These are phyloP conservation scores for Bovichtus diacanthus DNA, from an alignment of 2,797 vertebrate genomes.

Conservation along the genomic window DNA sequence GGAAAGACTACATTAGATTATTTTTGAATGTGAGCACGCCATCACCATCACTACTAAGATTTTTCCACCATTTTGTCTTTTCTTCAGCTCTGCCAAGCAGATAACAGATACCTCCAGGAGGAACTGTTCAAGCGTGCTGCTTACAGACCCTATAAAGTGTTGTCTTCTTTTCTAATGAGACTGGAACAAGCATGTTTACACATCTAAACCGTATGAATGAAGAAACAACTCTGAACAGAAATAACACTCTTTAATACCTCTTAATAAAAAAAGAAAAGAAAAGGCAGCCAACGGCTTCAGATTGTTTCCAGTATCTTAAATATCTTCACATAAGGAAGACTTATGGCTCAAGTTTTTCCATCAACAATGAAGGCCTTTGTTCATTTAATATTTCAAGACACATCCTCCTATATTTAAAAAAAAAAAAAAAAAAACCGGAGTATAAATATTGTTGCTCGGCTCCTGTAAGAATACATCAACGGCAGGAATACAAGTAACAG, in stretches of 20 bases:
- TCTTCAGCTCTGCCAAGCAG: slow-evolving; percentile 43
- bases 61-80: slow-evolving; percentile 26
- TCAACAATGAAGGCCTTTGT: slow-evolving; percentile 56
- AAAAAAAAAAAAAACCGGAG: no score
- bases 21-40: not conserved
- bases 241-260: slow-evolving; percentile 71
- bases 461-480: slow-evolving; percentile 13
- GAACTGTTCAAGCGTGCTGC: not conserved
- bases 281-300: slow-evolving; percentile 67
- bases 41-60: slow-evolving; percentile 1
- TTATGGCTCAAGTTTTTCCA: slow-evolving; percentile 57
- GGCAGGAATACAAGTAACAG: slow-evolving; percentile 25
- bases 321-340: slow-evolving; percentile 52
- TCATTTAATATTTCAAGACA: slow-evolving; percentile 26
- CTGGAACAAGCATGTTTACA: slow-evolving; percentile 2
- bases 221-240: slow-evolving; percentile 35
- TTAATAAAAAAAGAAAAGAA: slow-evolving; percentile 59
- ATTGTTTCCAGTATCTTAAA: slow-evolving; percentile 63
- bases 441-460: slow-evolving; percentile 51
- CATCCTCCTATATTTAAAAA: not conserved
- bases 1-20: slow-evolving; percentile 10
- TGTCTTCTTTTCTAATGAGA: slow-evolving; percentile 13
- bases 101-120: slow-evolving; percentile 30
- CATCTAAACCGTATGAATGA: slow-evolving; percentile 16
- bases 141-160: slow-evolving; percentile 6